These are phyloP conservation scores for Drosophila ezoana DNA, from an alignment of 2,888 invertebrate genomes.

Conservation along the genomic window DNA sequence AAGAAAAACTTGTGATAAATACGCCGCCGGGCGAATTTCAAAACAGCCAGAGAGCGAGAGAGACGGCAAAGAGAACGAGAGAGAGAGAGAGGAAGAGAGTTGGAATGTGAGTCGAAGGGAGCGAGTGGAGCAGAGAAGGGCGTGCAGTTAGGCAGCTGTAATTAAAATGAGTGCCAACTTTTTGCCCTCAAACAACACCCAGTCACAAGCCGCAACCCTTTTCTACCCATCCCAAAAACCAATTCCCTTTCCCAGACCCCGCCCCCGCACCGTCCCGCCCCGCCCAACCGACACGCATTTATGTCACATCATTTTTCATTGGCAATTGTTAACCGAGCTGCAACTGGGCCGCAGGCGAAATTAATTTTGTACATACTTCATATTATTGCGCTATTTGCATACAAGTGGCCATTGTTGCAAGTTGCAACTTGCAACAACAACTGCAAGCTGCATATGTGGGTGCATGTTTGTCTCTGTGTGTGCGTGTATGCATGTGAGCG, in stretches of 20 bases:
- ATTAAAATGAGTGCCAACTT: conserved; percentile 82
- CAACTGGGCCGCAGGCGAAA: conserved; percentile 63
- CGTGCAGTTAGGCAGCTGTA: conserved; percentile 81
- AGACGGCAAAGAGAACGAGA: conserved; percentile 3
- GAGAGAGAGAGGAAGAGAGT: conserved; percentile 6
- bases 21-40: conserved; percentile 79
- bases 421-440: conserved; percentile 48
- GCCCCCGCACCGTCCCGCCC: background rate
- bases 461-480: conserved; percentile 7
- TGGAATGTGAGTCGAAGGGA: background rate
- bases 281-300: conserved; percentile 49
- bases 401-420: conserved; percentile 69
- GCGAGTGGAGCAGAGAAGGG: conserved; percentile 33
- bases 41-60: conserved; percentile 66
- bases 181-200: conserved; percentile 22
- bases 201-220: conserved; percentile 2
- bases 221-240: background rate
- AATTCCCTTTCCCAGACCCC: background rate
- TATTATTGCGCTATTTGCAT: conserved; percentile 77
- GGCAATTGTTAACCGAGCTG: conserved; percentile 77
- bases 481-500: conserved; percentile 23
- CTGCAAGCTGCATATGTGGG: conserved; percentile 17
- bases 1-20: conserved; percentile 85
- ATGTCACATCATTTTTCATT: conserved; percentile 79
- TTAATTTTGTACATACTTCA: conserved; percentile 79